Evolutionary conservation across 2,797 vertebrate genomes (phyloP).

Genomic region (Naso thynnoides): DNA sequence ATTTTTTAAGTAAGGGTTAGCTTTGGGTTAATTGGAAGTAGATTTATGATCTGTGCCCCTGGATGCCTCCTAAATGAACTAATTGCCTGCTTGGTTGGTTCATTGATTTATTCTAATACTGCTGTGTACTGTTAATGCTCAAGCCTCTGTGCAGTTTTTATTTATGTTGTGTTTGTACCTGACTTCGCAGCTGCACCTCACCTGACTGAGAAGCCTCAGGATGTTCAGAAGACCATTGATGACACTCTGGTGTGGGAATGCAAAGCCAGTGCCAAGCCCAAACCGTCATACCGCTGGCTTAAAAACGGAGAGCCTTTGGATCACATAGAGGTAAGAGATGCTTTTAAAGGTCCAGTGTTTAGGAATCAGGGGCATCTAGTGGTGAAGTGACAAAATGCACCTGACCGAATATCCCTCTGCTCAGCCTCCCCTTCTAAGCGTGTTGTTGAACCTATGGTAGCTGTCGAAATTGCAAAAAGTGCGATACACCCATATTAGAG

Average conservation of each 20-base stretch:
- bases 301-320: conserved; percentile 92
- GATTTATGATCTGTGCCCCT: conserved; percentile 73
- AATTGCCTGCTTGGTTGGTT: conserved; percentile 67
- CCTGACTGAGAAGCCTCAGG: conserved; percentile 90
- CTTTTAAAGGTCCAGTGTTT: not conserved
- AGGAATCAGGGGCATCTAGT: no score
- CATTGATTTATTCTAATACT: conserved; percentile 70
- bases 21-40: conserved; percentile 70
- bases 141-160: conserved; percentile 33
- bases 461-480: no score
- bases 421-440: not conserved
- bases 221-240: conserved; percentile 90
- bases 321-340: conserved; percentile 84
- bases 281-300: conserved; percentile 94
- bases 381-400: no score
- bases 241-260: conserved; percentile 93
- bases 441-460: no score
- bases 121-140: conserved; percentile 48
- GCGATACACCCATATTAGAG: no score
- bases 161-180: conserved; percentile 51
- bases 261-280: conserved; percentile 92
- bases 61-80: conserved; percentile 72
- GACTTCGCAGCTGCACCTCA: conserved; percentile 89
- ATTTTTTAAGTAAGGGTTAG: conserved; percentile 58
- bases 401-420: no score